These are phyloP conservation scores for Anguilla marmorata DNA, from an alignment of 2,797 vertebrate genomes.

Conservation along the genomic window DNA sequence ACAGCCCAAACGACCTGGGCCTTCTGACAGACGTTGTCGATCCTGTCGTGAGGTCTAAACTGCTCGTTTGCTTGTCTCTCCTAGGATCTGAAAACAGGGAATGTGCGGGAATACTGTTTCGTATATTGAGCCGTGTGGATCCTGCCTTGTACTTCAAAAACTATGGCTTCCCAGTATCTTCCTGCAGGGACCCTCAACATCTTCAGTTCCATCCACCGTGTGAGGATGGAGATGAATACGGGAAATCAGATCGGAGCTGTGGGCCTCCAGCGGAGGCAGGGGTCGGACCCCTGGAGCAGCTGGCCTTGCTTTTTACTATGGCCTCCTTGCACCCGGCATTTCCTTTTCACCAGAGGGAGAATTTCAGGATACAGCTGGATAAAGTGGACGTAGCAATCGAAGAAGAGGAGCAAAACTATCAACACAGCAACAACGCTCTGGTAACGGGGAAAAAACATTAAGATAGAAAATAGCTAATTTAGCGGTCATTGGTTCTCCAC, in stretches of 20 bases:
- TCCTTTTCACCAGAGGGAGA: slow-evolving; percentile 89
- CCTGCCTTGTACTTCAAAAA: slow-evolving; percentile 69
- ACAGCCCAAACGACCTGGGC: slow-evolving; percentile 66
- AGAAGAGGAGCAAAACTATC: slow-evolving; percentile 53
- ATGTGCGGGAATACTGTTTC: slow-evolving; percentile 84
- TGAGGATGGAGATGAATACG: slow-evolving; percentile 51
- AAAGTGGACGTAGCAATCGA: slow-evolving; percentile 67
- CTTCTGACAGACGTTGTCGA: slow-evolving; percentile 78
- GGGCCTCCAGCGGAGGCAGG: slow-evolving; percentile 54
- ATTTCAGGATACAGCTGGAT: slow-evolving; percentile 79
- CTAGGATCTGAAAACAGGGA: slow-evolving; percentile 90
- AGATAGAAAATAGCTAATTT: no score
- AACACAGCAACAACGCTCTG: slow-evolving; percentile 55
- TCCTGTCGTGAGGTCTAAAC: slow-evolving; percentile 81
- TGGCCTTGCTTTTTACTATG: slow-evolving; percentile 91
- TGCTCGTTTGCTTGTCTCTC: slow-evolving; percentile 87
- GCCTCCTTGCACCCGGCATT: slow-evolving; percentile 91
- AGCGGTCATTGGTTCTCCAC: no score
- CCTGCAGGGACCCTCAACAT: slow-evolving; percentile 51
- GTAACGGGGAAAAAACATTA: slow-evolving; percentile 45
- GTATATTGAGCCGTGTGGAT: slow-evolving; percentile 83
- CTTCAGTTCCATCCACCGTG: slow-evolving; percentile 39
- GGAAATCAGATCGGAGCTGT: slow-evolving; percentile 49
- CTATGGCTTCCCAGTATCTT: slow-evolving; percentile 53
- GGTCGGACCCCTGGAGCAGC: slow-evolving; percentile 76